Percentiles rank a stretch among this genome's conserved stretches.
phyloP scores from a whole-genome alignment of 2,113 vertebrate genomes.

The Leptosomus discolor region DNA sequence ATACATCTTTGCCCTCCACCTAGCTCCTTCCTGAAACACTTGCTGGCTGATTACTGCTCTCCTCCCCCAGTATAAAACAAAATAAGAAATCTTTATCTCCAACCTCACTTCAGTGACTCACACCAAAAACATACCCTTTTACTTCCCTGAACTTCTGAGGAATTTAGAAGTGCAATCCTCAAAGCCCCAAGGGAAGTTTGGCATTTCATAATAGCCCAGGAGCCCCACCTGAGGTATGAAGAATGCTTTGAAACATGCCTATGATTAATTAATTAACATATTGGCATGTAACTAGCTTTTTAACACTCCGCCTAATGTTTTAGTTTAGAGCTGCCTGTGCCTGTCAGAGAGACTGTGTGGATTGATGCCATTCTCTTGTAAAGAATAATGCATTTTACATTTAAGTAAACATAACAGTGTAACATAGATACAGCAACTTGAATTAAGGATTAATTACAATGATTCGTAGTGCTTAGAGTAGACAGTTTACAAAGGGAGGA shows the following conservation, averaged over 20 bases:
- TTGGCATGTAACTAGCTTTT: constrained; percentile 49
- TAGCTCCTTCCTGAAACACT: not conserved
- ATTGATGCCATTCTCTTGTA: constrained; percentile 18
- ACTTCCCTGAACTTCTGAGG: constrained; percentile 64
- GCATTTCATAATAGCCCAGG: constrained; percentile 52
- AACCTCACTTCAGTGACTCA: constrained; percentile 43
- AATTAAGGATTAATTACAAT: constrained; percentile 37
- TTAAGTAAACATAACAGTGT: constrained; percentile 52
- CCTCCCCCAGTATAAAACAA: constrained; percentile 19
- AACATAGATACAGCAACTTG: not conserved
- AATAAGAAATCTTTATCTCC: constrained; percentile 52
- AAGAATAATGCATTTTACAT: constrained; percentile 39
- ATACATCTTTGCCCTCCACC: not conserved
- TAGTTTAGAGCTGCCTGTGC: constrained; percentile 34
- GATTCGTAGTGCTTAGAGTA: not conserved
- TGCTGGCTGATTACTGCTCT: not conserved
- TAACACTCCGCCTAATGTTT: constrained; percentile 38
- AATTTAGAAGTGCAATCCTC: constrained; percentile 38
- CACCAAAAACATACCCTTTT: constrained; percentile 63
- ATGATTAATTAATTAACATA: constrained; percentile 68
- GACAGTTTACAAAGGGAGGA: constrained; percentile 30
- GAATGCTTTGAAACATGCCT: constrained; percentile 61
- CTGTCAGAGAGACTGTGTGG: constrained; percentile 14
- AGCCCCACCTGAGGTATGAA: constrained; percentile 63
- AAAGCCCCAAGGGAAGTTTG: constrained; percentile 50